Conservation (phyloP, 2,113 vertebrate species). For the Laticauda laticaudata region DNA sequence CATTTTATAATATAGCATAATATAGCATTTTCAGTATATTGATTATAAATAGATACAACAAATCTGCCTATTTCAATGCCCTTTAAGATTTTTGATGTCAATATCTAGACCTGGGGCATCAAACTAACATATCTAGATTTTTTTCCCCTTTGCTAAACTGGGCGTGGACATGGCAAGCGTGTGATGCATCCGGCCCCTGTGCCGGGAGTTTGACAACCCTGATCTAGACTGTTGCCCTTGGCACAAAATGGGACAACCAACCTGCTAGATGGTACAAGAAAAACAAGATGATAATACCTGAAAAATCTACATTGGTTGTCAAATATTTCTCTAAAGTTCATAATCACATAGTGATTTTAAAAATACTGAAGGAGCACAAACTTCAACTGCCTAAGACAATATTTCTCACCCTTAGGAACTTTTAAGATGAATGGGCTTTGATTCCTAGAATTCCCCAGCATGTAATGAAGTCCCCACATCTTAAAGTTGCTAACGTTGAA, state of each 20-base stretch:
- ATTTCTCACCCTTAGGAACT: not conserved
- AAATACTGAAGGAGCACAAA: not conserved
- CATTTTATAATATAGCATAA: too few relatives aligned
- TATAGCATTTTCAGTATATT: not conserved
- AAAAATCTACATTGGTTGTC: not conserved
- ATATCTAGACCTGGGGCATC: not conserved
- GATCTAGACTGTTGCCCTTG: not conserved
- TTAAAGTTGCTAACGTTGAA: not conserved
- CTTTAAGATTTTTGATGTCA: not conserved
- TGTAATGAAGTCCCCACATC: not conserved
- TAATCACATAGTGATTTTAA: not conserved
- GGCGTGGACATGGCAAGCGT: too few relatives aligned
- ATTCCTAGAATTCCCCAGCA: not conserved
- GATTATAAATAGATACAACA: not conserved
- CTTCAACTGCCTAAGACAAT: not conserved
- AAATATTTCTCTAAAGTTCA: not conserved
- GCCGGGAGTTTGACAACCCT: not conserved
- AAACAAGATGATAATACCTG: not conserved
- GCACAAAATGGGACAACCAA: not conserved
- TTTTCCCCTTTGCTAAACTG: too few relatives aligned
- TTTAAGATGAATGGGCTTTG: not conserved
- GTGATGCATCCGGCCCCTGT: accelerated
- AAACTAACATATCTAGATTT: too few relatives aligned
- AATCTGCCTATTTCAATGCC: not conserved
- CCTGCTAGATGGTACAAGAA: not conserved